Base-by-base conservation (phyloP, 2,113 vertebrate species). In the Megaleporinus macrocephalus region DNA sequence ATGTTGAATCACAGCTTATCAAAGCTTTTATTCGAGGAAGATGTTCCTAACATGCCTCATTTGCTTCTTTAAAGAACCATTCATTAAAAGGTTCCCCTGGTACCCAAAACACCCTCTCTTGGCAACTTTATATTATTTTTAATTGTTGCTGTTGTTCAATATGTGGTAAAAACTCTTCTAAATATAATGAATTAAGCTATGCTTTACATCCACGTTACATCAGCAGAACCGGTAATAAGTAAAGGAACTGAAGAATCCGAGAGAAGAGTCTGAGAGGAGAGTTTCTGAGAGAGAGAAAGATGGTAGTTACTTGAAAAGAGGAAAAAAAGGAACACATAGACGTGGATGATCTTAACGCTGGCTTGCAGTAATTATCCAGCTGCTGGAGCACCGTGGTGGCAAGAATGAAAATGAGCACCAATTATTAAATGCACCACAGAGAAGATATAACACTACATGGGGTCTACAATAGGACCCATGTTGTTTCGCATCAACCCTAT, bases 361-460 rank as follows among this genome's bases (percentile, higher is more conserved):
- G 76, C 80, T 84, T 73, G 83, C 76, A 63, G 86, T 82, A 87
- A 87, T 87, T 87, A 87, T 79, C 83, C 86, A 87, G 83, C 83
- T 87, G 86, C 86, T 83, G 83, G 63, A 84, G 74, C 81, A 47
- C 86, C 62, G 51, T 70, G 63, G 83, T 82, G 79, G 80, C 68
- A 73, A 51, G 73, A 84, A 69, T 83, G 80, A 80, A 86, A 87
- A 84, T 78, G 83, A 84, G 83, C 62, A 24, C 80, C 86, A 84
- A 87, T 87, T 87, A 87, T 82, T 84, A 82, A 84, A 87, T 62
- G 79, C 86, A 79, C 86, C 77, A 84, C 80, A 76, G 79, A 87
- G 85, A 87, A 82, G 85, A 79, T 79, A 83, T 69, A 76, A 76
- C 72, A 20, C 77, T 66, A 51, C 82, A 84, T 70, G 83, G 74